A percentile compares a stretch with the other conserved stretches of the same genome.
These are phyloP conservation scores for Trilocha varians DNA, from an alignment of 2,888 invertebrate genomes.

Conservation along the genomic window DNA sequence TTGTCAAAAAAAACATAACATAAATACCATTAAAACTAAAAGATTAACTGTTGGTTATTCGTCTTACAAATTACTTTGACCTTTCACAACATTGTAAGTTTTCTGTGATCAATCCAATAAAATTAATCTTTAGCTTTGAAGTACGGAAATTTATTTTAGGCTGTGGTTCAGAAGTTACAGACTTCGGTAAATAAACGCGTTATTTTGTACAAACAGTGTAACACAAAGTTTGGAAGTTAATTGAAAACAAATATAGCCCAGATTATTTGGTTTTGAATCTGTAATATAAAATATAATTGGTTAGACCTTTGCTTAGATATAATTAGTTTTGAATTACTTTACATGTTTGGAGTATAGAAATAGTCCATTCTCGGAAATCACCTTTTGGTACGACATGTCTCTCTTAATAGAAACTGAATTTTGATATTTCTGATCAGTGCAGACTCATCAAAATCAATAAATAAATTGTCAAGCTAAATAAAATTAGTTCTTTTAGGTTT, in stretches of 20 bases:
- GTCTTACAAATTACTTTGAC: background rate
- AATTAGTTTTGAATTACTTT: no score
- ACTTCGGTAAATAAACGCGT: background rate
- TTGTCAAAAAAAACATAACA: no score
- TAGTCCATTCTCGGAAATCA: no score
- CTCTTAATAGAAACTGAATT: no score
- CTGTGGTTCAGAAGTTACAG: background rate
- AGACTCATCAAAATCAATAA: no score
- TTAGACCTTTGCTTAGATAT: no score
- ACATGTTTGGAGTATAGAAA: no score
- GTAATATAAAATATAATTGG: no score
- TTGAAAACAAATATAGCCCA: background rate
- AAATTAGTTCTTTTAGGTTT: no score
- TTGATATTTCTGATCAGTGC: no score
- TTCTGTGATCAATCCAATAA: background rate
- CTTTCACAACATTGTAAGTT: background rate
- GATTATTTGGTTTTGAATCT: background rate
- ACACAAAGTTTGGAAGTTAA: background rate
- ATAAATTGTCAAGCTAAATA: no score
- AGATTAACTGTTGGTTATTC: background rate
- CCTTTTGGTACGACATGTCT: no score
- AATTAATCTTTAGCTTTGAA: background rate
- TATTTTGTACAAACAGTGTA: background rate
- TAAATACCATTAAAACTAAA: background rate
- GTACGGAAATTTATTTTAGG: background rate